Percentiles rank a stretch among this genome's conserved stretches.
Conservation (phyloP, 2,888 invertebrate genomes). For the Pyrochroa serraticornis region DNA sequence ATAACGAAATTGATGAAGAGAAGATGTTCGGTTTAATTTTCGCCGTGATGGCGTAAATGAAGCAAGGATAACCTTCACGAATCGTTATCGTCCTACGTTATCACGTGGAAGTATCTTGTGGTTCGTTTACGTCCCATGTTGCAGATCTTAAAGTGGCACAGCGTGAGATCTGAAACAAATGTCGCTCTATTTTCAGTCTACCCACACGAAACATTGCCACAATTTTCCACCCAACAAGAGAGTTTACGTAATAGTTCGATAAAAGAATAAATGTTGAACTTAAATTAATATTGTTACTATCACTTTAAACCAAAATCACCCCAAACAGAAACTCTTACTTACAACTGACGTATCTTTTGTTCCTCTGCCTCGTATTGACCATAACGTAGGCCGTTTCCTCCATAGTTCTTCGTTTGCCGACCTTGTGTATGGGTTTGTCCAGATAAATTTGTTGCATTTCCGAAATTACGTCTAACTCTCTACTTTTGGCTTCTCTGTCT, state of each 20-base stretch:
- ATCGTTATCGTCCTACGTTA: constrained; percentile 37
- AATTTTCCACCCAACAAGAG: background rate
- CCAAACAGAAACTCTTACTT: constrained; percentile 35
- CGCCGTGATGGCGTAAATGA: constrained; percentile 6
- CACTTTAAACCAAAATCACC: no score
- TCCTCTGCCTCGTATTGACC: constrained; percentile 42
- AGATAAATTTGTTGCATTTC: constrained; percentile 32
- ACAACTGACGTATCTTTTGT: constrained; percentile 48
- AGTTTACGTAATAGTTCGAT: background rate
- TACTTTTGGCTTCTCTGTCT: constrained; percentile 17
- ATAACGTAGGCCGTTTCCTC: constrained; percentile 36
- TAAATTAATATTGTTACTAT: no score
- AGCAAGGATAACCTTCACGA: constrained; percentile 22
- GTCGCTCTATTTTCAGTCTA: constrained; percentile 8
- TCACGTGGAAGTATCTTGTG: constrained; percentile 43
- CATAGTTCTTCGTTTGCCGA: constrained; percentile 3
- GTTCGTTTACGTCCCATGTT: constrained; percentile 70
- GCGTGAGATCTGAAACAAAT: constrained; percentile 65
- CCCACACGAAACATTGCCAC: background rate
- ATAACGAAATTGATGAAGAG: background rate
- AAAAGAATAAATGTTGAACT: no score
- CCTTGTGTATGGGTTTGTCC: constrained; percentile 18
- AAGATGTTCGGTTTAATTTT: constrained; percentile 10
- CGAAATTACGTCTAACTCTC: constrained; percentile 27
- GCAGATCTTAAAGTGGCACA: constrained; percentile 74